Evolutionary conservation across 1,140 invertebrate species (phyloP).

Genomic region (Diorhabda elongata): DNA sequence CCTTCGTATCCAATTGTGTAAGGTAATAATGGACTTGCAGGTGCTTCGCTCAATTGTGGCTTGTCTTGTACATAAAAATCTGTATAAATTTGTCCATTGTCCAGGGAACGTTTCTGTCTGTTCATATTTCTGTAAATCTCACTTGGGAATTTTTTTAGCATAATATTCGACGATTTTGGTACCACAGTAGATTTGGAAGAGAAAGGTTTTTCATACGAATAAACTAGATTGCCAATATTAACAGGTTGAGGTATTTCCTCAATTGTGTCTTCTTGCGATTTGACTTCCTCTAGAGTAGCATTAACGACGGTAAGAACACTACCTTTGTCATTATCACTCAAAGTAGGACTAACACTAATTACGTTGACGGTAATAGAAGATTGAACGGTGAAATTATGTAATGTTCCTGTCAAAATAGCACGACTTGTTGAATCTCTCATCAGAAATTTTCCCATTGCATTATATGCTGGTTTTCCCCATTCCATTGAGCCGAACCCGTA

Average conservation of each 20-base stretch:
- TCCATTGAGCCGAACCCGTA: slow-evolving; percentile 54
- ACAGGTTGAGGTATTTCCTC: slow-evolving; percentile 40
- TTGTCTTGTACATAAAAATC: slow-evolving; percentile 28
- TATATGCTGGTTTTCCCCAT: slow-evolving; percentile 54
- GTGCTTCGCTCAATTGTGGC: slow-evolving; percentile 48
- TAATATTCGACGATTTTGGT: not conserved
- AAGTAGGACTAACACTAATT: slow-evolving; percentile 52
- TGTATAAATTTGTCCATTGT: slow-evolving; percentile 19
- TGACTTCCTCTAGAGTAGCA: slow-evolving; percentile 48
- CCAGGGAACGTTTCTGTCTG: not conserved
- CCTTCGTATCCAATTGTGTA: slow-evolving; percentile 53
- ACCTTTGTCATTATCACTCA: slow-evolving; percentile 51
- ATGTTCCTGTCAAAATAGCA: slow-evolving; percentile 53
- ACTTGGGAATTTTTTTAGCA: not conserved
- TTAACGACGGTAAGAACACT: slow-evolving; percentile 57
- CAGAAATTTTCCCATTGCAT: slow-evolving; percentile 56
- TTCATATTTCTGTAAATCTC: not conserved
- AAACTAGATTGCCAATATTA: slow-evolving; percentile 55
- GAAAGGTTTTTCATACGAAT: slow-evolving; percentile 48
- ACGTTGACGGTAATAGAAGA: slow-evolving; percentile 57
- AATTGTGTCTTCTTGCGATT: slow-evolving; percentile 28
- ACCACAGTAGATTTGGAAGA: slow-evolving; percentile 9
- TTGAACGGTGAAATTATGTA: slow-evolving; percentile 57
- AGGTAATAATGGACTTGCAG: slow-evolving; percentile 49
- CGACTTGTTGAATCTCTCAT: slow-evolving; percentile 52